Conservation (phyloP, 2,797 vertebrate species). For the Myotis planiceps region DNA sequence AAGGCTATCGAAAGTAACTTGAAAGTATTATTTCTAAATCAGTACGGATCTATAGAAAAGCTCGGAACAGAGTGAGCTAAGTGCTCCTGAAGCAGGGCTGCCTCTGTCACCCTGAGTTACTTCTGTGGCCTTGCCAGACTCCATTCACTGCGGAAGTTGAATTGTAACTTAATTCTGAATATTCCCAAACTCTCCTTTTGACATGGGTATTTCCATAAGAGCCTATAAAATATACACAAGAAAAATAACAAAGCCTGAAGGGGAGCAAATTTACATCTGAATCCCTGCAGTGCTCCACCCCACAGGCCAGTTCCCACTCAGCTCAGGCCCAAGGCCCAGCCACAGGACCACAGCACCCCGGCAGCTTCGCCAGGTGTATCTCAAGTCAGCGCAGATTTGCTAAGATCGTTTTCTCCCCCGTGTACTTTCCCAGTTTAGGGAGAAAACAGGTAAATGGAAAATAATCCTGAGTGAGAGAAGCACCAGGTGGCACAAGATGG, state of each 20-base stretch:
- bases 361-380: neutral
- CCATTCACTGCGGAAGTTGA: constrained; percentile 48
- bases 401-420: neutral
- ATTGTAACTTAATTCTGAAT: neutral
- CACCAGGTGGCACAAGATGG: neutral
- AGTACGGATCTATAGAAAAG: constrained; percentile 66
- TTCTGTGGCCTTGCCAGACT: neutral
- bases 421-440: neutral
- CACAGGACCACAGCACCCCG: accelerated
- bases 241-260: neutral
- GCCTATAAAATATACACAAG: neutral
- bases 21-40: constrained; percentile 76
- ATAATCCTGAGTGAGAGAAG: neutral
- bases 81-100: constrained; percentile 46
- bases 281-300: neutral
- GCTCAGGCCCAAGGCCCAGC: too few relatives aligned
- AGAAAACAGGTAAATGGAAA: neutral
- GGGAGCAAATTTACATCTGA: neutral
- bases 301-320: neutral
- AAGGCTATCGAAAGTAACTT: constrained; percentile 83
- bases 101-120: neutral
- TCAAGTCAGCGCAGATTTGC: neutral
- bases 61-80: neutral
- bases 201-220: neutral
- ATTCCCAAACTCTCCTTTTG: neutral